These are phyloP conservation scores for Pao palembangensis DNA, from an alignment of 2,113 vertebrate genomes.

Conservation along the genomic window DNA sequence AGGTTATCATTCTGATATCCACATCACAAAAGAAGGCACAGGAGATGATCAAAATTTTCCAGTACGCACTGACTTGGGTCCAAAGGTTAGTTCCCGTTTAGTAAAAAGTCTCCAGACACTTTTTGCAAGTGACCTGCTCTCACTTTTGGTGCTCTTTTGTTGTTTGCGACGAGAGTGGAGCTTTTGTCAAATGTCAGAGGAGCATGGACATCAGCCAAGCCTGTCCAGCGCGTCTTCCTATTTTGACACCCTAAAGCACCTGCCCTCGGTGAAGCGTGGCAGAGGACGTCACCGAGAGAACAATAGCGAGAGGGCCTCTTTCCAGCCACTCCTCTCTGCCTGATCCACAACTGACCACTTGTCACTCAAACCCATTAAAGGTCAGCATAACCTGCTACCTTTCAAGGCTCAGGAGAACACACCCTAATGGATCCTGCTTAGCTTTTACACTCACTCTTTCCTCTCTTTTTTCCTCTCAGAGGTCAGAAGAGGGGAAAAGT, in stretches of 20 bases:
- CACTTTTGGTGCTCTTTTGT: constrained; percentile 52
- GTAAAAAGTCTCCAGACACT: constrained; percentile 35
- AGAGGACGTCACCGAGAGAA: constrained; percentile 57
- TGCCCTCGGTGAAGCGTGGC: constrained; percentile 69
- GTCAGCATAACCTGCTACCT: constrained; percentile 53
- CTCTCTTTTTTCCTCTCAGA: constrained; percentile 53
- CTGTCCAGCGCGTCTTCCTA: constrained; percentile 68
- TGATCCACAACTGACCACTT: constrained; percentile 44
- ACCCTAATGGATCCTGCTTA: constrained; percentile 50
- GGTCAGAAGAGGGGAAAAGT: constrained; percentile 63
- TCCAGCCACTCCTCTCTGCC: constrained; percentile 52
- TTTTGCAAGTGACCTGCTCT: constrained; percentile 57
- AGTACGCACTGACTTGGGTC: constrained; percentile 43
- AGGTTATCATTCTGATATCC: constrained; percentile 37
- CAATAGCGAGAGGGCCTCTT: constrained; percentile 67
- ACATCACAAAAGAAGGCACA: constrained; percentile 42
- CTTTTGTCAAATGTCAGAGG: constrained; percentile 76
- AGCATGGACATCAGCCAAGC: constrained; percentile 73
- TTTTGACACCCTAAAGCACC: constrained; percentile 77
- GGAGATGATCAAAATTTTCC: constrained; percentile 68
- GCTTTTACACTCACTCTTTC: constrained; percentile 63
- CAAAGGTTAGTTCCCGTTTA: constrained; percentile 67
- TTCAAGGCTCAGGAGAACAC: constrained; percentile 46
- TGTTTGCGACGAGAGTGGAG: constrained; percentile 46
- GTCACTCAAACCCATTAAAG: constrained; percentile 66